Conservation (phyloP, 53 echinoderm and acorn worm genomes). For the Holothuria leucospilota region DNA sequence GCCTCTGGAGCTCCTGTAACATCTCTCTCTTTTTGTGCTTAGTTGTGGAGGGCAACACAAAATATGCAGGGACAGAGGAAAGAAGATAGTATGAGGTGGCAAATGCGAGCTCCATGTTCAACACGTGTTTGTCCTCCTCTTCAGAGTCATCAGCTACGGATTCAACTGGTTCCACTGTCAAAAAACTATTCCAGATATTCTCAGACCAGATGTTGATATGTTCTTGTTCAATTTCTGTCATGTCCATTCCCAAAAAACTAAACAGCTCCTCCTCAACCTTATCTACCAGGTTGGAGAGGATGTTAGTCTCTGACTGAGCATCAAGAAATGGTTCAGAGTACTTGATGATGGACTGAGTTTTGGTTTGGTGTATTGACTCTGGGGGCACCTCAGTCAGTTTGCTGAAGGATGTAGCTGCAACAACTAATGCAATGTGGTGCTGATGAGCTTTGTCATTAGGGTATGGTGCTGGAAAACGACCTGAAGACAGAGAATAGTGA, state of each 20-base stretch:
- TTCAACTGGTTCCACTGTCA: constrained; percentile 58
- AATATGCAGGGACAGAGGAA: constrained; percentile 83
- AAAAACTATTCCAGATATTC: constrained; percentile 90
- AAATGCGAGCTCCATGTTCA: constrained; percentile 72
- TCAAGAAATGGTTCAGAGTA: constrained; percentile 85
- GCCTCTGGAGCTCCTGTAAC: constrained; percentile 83
- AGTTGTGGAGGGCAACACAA: constrained; percentile 72
- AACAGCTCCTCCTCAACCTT: constrained; percentile 82
- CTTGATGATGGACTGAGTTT: constrained; percentile 70
- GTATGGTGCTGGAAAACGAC: constrained; percentile 72
- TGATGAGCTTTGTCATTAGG: constrained; percentile 64
- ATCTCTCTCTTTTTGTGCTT: constrained; percentile 80
- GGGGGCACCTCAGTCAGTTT: constrained; percentile 78
- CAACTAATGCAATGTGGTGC: constrained; percentile 78
- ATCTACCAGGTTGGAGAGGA: constrained; percentile 77
- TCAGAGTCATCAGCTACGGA: constrained; percentile 42
- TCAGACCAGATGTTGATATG: constrained; percentile 83
- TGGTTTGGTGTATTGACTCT: constrained; percentile 66
- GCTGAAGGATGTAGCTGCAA: constrained; percentile 71
- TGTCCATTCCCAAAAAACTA: constrained; percentile 70
- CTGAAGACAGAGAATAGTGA: constrained; percentile 72
- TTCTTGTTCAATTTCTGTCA: constrained; percentile 67
- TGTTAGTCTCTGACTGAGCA: constrained; percentile 65
- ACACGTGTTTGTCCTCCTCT: constrained; percentile 45
- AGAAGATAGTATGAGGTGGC: constrained; percentile 87